phyloP scores from a whole-genome alignment of 1,140 invertebrate genomes.

The Mya arenaria region DNA sequence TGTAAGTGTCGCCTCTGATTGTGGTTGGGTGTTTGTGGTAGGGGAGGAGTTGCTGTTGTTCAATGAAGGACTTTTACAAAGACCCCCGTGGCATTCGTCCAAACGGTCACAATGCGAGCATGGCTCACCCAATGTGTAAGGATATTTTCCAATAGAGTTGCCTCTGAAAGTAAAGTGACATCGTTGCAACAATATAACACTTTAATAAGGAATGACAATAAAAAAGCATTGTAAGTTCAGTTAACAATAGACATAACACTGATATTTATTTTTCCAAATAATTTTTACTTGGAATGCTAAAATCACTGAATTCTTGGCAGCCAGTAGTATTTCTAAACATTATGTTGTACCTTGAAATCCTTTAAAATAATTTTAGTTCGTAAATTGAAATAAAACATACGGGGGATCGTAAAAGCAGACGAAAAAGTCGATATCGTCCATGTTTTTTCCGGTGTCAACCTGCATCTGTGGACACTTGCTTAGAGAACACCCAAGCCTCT shows the following conservation, averaged over 20 bases:
- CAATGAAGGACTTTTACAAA: too few relatives aligned
- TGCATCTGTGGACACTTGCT: slow-evolving; percentile 18
- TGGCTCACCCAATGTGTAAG: slow-evolving; percentile 32
- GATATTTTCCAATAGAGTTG: slow-evolving; percentile 36
- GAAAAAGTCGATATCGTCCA: slow-evolving; percentile 15
- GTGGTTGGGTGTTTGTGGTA: too few relatives aligned
- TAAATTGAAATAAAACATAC: slow-evolving; percentile 3
- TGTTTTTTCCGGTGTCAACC: neutral
- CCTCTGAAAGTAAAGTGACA: slow-evolving; percentile 1
- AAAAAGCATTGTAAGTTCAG: neutral
- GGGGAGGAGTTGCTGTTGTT: too few relatives aligned
- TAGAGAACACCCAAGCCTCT: slow-evolving; percentile 31
- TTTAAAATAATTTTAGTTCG: neutral
- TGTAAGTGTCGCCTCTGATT: too few relatives aligned
- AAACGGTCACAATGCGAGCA: slow-evolving; percentile 21
- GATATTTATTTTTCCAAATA: neutral
- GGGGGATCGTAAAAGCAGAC: slow-evolving; percentile 48
- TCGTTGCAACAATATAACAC: neutral
- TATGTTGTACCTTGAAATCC: neutral
- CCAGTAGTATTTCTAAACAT: neutral
- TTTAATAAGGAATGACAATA: neutral
- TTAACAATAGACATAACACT: neutral
- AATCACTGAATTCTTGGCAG: neutral
- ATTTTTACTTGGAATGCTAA: neutral
- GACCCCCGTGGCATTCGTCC: slow-evolving; percentile 10